phyloP scores from a whole-genome alignment of 2,113 vertebrate genomes.

The Malurus melanocephalus region DNA sequence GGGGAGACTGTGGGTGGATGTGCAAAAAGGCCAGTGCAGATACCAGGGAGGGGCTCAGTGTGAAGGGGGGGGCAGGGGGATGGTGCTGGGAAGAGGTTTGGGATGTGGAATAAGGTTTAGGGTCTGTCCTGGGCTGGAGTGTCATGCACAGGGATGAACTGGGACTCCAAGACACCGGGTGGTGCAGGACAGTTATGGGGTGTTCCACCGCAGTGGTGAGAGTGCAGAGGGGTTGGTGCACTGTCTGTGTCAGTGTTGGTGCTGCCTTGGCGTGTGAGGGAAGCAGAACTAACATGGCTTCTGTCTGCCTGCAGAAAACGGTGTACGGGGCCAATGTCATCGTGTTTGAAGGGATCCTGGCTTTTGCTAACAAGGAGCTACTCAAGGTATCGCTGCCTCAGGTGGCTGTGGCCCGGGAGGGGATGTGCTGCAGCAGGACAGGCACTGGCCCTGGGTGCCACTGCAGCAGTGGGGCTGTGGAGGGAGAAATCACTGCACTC shows the following conservation, averaged over 20 bases:
- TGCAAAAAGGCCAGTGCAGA: fast-evolving
- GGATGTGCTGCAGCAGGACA: neutral
- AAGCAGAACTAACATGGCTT: fast-evolving
- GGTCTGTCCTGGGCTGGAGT: neutral
- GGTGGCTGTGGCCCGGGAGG: neutral
- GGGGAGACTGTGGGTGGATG: fast-evolving
- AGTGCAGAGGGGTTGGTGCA: fast-evolving
- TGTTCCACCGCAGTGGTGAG: fast-evolving
- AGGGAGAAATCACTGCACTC: too few relatives aligned
- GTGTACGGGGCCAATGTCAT: conserved; percentile 90
- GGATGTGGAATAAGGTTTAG: neutral
- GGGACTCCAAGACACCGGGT: too few relatives aligned
- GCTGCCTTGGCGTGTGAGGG: fast-evolving
- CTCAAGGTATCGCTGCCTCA: conserved; percentile 77
- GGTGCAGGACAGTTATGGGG: fast-evolving
- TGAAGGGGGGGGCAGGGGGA: fast-evolving
- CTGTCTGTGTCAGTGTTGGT: neutral
- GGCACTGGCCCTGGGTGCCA: neutral
- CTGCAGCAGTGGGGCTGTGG: fast-evolving
- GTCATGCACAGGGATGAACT: fast-evolving
- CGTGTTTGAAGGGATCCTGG: conserved; percentile 88
- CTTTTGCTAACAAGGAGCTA: conserved; percentile 90
- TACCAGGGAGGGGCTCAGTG: neutral
- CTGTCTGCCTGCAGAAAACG: conserved; percentile 75
- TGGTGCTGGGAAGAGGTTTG: neutral